These are phyloP conservation scores for Sipha flava DNA, from an alignment of 1,140 invertebrate species.

Conservation along the genomic window DNA sequence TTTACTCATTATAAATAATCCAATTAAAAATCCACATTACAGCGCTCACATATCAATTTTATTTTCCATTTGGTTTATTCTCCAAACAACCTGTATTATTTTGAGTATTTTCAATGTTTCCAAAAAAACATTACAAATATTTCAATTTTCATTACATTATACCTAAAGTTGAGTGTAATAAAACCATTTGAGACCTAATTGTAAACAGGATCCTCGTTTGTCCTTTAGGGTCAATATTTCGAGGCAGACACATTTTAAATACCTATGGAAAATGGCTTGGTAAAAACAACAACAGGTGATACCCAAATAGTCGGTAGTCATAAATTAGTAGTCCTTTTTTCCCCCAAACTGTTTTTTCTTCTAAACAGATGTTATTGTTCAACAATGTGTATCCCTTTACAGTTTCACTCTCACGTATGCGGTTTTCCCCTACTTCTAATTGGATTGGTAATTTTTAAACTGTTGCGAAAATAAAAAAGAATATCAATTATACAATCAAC, in stretches of 20 bases:
- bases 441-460: neutral
- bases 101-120: no score
- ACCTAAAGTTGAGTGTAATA: no score
- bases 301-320: neutral
- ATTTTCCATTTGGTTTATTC: no score
- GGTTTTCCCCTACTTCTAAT: neutral
- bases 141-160: no score
- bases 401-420: neutral
- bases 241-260: neutral
- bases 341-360: neutral
- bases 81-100: no score
- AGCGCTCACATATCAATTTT: no score
- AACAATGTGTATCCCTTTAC: neutral
- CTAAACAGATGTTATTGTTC: conserved; percentile 15
- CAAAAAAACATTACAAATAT: no score
- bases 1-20: no score
- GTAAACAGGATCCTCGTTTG: neutral
- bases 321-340: conserved; percentile 7
- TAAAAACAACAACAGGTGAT: conserved; percentile 30
- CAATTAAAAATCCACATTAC: no score
- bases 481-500: no score
- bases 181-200: neutral
- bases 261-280: neutral
- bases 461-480: no score
- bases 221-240: neutral